Base-by-base conservation (phyloP, 2,113 vertebrate genomes). In the Danio rerio region DNA sequence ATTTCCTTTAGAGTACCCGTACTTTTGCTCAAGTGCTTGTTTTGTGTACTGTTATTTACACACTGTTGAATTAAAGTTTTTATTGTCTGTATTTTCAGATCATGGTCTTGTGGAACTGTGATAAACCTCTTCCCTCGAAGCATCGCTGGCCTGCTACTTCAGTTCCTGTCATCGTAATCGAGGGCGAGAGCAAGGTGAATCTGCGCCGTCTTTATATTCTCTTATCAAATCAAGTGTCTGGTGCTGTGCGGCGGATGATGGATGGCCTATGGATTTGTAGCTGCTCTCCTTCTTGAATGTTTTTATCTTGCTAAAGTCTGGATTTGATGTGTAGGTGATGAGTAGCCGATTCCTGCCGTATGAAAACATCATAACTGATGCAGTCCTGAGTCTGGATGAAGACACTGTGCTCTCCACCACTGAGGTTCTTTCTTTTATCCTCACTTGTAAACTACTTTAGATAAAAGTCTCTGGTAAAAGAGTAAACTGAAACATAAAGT, bases 321-420 rank as follows among this genome's bases (percentile, higher is more conserved):
- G 56, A 58, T 16, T 66, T 11, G 9, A 21, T 72, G 61, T 85
- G 47, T 92, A 99, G 98, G 96, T 98, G 56, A 99, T 99, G 95
- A 97, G 97, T 94, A 98, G 97, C 84, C 96, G 98, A 66, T 99
- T 99, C 86, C 93, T 98, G 73, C 97, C 97, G 82, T 98, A 98
- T 0, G 94, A 97, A 89, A 96, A 94, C 88, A 99, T 99, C 86
- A 83, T 93, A 87, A 99, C 98, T 0, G 97, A 99, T 0, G 97
- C 97, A 6, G 95, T 99, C 42, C 94, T 99, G 80, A 97, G 97
- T 91, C 96, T 99, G 45, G 98, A 99, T 7, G 98, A 99, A 90
- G 98, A 99, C 93, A 99, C 97, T 0, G 98, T 99, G 90, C 96
- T 99, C 82, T 99, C 98, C 10, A 99, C 98, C 75, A 98, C 97